A percentile compares a stretch with the other conserved stretches of the same genome.
phyloP scores from a whole-genome alignment of 1,140 invertebrate genomes.

The Psix sp. region DNA sequence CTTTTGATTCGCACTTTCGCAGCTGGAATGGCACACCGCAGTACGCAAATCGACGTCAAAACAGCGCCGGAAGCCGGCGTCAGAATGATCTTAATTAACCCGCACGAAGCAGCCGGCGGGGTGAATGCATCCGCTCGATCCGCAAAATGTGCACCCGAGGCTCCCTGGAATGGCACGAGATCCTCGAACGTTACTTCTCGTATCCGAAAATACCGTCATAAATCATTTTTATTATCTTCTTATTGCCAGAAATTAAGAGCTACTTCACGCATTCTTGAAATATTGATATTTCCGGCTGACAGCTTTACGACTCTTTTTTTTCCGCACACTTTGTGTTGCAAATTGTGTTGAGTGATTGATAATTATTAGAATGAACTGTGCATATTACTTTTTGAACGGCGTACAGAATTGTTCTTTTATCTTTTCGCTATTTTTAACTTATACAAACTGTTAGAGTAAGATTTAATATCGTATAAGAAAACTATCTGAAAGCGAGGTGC shows the following conservation, averaged over 20 bases:
- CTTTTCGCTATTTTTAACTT: no score
- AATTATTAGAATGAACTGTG: slow-evolving; percentile 27
- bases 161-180: slow-evolving; percentile 31
- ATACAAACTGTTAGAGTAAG: no score
- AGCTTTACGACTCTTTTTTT: slow-evolving; percentile 33
- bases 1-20: slow-evolving; percentile 35
- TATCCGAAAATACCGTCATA: slow-evolving; percentile 46
- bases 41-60: slow-evolving; percentile 30
- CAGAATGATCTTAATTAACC: slow-evolving; percentile 59
- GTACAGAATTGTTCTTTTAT: not conserved
- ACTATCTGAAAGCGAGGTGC: no score
- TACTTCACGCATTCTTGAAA: slow-evolving; percentile 55
- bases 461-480: no score
- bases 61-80: slow-evolving; percentile 49
- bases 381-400: not conserved
- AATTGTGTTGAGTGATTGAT: slow-evolving; percentile 50
- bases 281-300: slow-evolving; percentile 50
- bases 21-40: not conserved
- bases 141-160: slow-evolving; percentile 41
- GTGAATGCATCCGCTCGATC: slow-evolving; percentile 45
- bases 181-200: slow-evolving; percentile 29
- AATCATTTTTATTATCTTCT: slow-evolving; percentile 60
- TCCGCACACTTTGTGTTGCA: slow-evolving; percentile 35
- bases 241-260: slow-evolving; percentile 56
- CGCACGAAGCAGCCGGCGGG: slow-evolving; percentile 4